Evolutionary conservation across 1,140 invertebrate genomes (phyloP), one percentile per base, ranked within the genome.

Genomic region (Ips nitidus): DNA sequence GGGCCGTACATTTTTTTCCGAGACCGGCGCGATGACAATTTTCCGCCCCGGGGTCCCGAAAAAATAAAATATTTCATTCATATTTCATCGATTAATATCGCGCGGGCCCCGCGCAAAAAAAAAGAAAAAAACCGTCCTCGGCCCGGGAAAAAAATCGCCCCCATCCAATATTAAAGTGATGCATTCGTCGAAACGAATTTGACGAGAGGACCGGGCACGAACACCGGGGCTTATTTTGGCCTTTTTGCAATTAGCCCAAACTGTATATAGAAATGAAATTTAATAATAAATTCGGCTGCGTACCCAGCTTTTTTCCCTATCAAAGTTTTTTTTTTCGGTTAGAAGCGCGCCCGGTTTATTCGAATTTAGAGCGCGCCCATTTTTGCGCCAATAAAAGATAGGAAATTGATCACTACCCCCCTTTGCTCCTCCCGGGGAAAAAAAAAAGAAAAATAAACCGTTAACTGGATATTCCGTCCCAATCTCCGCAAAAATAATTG

Each of bases 141-240:
- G 53, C 38, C 61, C 56, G 52, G 62, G 41, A 61, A 71, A 73
- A 73, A 73, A 73, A 71, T 69, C 66, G 61, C 66, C 64, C 71
- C 64, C 69, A 73, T 74, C 64, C 73, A 71, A 69, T 71, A 69
- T 71, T 71, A 73, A 62, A 71, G 65, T 67, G 70, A 71, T 71
- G 66, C 72, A 71, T 71, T 71, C 72, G 69, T 70, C 53, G 69
- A 73, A 73, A 73, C 66, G 63, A 71, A 71, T 71, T 73, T 56
- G 53, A 56, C 52, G 57, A 40, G 41, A 43, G 56, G 47, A 47
- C 56, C 42, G 43, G 39, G 56, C 56, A 52, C 55, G 66, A 60
- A 47, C 57, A 22, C 22, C 22, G 37, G 41, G 52, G 47, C 58
- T 60, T 68, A 53, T 68, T 68, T 68, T 68, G 60, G 58, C 62